A percentile compares a stretch with the other conserved stretches of the same genome.
Evolutionary conservation across 2,797 vertebrate genomes (phyloP).

Genomic region (Lindbergichthys nudifrons): DNA sequence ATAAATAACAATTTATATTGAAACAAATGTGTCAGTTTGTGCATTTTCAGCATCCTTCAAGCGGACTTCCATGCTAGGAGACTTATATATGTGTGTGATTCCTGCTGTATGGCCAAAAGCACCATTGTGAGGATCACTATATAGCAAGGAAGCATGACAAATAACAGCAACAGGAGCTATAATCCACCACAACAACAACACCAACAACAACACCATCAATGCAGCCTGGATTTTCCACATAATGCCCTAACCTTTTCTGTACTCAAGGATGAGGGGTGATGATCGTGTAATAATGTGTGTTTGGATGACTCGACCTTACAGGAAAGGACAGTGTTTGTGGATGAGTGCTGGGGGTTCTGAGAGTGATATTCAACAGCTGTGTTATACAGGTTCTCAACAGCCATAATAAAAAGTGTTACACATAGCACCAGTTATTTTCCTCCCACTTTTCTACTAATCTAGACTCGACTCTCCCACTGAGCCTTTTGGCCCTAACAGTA

Average conservation of each 20-base stretch:
- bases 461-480: constrained; percentile 62
- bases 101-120: constrained; percentile 15
- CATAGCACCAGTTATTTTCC: constrained; percentile 76
- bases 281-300: constrained; percentile 48
- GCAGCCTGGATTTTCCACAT: constrained; percentile 46
- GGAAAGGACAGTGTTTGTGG: constrained; percentile 49
- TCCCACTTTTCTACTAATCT: constrained; percentile 69
- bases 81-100: constrained; percentile 18
- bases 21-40: neutral
- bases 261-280: constrained; percentile 40
- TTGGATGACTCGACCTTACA: constrained; percentile 47
- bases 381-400: constrained; percentile 74
- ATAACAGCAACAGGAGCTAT: constrained; percentile 46
- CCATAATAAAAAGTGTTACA: constrained; percentile 77
- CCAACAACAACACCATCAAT: constrained; percentile 3
- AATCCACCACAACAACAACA: constrained; percentile 29
- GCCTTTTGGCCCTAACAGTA: constrained; percentile 70
- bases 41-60: constrained; percentile 9
- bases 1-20: neutral
- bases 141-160: constrained; percentile 26
- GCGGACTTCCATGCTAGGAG: constrained; percentile 1
- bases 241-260: constrained; percentile 23
- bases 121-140: constrained; percentile 16
- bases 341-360: constrained; percentile 44
- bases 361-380: constrained; percentile 77